Percentiles rank a stretch among this genome's conserved stretches.
Evolutionary conservation across 2,888 invertebrate genomes (phyloP).

Genomic region (Caenorhabditis doughertyi): DNA sequence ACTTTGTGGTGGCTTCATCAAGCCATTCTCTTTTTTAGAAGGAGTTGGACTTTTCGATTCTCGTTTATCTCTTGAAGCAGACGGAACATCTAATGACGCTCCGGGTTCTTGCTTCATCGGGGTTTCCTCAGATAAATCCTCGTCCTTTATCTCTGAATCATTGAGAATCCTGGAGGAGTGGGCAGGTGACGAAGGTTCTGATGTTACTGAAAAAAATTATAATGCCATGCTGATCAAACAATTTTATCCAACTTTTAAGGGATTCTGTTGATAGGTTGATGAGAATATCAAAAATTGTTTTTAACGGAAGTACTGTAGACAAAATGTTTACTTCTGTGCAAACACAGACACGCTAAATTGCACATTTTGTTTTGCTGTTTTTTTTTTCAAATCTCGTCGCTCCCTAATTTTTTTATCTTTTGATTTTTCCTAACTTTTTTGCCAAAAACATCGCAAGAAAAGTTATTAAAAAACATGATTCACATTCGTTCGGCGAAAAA

Average conservation of each 20-base stretch:
- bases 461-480: too few relatives aligned
- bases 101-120: not conserved
- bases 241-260: too few relatives aligned
- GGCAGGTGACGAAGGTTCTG: not conserved
- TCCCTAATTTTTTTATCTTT: too few relatives aligned
- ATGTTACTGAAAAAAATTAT: not conserved
- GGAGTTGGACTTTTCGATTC: conserved; percentile 7
- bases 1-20: conserved; percentile 43
- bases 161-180: not conserved
- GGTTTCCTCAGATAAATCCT: not conserved
- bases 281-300: not conserved
- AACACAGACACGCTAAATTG: not conserved
- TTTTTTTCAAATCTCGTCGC: not conserved
- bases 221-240: too few relatives aligned
- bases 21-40: conserved; percentile 27
- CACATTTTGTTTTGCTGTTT: not conserved
- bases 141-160: conserved; percentile 5
- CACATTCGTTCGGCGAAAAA: too few relatives aligned
- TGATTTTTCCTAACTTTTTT: too few relatives aligned
- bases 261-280: too few relatives aligned
- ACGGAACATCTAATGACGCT: not conserved
- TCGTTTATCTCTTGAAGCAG: not conserved
- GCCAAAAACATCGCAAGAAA: too few relatives aligned
- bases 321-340: not conserved
- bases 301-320: not conserved